Conservation (phyloP, 2,888 invertebrate genomes). For the Antheraea yamamai region DNA sequence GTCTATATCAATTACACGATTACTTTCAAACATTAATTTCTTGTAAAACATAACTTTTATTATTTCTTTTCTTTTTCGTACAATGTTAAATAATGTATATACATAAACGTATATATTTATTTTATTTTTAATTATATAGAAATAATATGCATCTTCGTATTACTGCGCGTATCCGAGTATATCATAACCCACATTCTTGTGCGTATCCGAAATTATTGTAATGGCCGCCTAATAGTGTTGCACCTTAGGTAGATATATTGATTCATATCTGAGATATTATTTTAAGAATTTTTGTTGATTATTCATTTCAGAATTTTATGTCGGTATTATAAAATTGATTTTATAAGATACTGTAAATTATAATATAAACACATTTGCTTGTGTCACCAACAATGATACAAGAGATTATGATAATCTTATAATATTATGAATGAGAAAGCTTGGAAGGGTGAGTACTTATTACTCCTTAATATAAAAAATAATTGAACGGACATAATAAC, state of each 20-base stretch:
- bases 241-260: neutral
- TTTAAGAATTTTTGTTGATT: neutral
- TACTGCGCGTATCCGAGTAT: neutral
- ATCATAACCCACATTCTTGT: neutral
- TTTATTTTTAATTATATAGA: too few relatives aligned
- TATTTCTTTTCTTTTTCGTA: neutral
- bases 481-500: too few relatives aligned
- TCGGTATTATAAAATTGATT: neutral
- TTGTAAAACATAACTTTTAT: neutral
- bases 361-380: neutral
- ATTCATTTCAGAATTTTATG: too few relatives aligned
- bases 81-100: neutral
- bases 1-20: neutral
- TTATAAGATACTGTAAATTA: neutral
- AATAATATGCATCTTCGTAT: neutral
- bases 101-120: neutral
- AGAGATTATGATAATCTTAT: too few relatives aligned
- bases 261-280: neutral
- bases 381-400: too few relatives aligned
- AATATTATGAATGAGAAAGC: too few relatives aligned
- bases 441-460: too few relatives aligned
- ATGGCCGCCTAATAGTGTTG: conserved; percentile 5
- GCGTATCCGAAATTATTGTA: conserved; percentile 11
- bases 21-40: neutral
- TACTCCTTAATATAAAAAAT: too few relatives aligned